Evolutionary conservation across 64 coral and sea anemone species (phyloP).

Genomic region (Exaiptasia diaphana): DNA sequence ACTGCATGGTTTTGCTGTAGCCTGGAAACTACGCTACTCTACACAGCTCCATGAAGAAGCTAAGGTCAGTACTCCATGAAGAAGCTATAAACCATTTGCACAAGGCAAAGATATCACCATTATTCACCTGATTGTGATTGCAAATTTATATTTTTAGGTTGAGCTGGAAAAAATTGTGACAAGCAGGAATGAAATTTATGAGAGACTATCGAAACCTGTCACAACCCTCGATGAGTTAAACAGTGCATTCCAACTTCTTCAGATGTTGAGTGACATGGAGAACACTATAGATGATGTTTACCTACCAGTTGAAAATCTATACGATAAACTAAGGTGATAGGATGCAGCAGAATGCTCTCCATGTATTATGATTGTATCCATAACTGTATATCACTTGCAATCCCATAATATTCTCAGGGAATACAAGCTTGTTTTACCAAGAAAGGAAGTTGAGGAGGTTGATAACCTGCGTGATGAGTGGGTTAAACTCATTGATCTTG

Average conservation of each 20-base stretch:
- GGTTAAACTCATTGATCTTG: conserved; percentile 79
- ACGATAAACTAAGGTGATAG: conserved; percentile 84
- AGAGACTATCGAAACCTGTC: conserved; percentile 77
- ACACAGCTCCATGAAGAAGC: conserved; percentile 93
- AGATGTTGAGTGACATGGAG: conserved; percentile 89
- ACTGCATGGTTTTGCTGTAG: conserved; percentile 86
- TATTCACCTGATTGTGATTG: neutral
- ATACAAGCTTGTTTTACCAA: conserved; percentile 81
- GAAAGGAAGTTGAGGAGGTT: conserved; percentile 92
- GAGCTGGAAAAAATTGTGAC: conserved; percentile 93
- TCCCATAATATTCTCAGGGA: conserved; percentile 24
- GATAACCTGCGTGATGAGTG: conserved; percentile 89
- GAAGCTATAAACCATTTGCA: neutral
- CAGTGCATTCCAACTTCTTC: conserved; percentile 81
- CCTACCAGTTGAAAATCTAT: conserved; percentile 93
- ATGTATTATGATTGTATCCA: no score
- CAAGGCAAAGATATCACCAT: neutral
- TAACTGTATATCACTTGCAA: neutral
- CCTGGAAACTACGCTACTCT: conserved; percentile 95
- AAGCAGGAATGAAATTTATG: conserved; percentile 86
- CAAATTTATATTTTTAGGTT: conserved; percentile 43
- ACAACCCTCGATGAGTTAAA: conserved; percentile 85
- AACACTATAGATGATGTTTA: conserved; percentile 95
- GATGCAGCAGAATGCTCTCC: no score
- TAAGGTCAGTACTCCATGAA: conserved; percentile 35